Evolutionary conservation across 2,113 vertebrate genomes (phyloP).

Genomic region (Mesocricetus auratus): DNA sequence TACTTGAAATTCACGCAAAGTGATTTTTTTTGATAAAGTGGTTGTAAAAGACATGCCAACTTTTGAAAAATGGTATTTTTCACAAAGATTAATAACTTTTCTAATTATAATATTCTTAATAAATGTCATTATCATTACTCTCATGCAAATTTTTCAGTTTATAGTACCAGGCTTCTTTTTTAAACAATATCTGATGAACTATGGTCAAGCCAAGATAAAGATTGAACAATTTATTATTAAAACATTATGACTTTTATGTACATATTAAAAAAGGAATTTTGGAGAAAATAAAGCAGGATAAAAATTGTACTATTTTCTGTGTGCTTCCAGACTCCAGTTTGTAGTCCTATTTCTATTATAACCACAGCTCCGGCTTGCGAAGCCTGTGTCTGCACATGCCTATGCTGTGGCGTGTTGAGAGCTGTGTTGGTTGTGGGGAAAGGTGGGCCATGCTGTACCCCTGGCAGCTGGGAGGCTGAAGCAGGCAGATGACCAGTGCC

Average conservation of each 20-base stretch:
- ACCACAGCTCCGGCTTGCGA: constrained; percentile 34
- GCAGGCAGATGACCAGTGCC: neutral
- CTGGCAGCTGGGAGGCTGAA: neutral
- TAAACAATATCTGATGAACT: constrained; percentile 81
- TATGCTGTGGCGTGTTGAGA: constrained; percentile 52
- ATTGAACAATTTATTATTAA: constrained; percentile 82
- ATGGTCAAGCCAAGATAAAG: constrained; percentile 83
- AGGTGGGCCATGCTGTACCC: neutral
- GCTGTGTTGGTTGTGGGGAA: constrained; percentile 2
- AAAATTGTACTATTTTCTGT: constrained; percentile 62
- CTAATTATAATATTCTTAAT: constrained; percentile 80
- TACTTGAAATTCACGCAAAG: constrained; percentile 69
- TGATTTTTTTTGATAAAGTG: constrained; percentile 70
- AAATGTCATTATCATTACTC: constrained; percentile 80
- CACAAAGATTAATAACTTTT: constrained; percentile 81
- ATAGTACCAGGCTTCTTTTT: constrained; percentile 79
- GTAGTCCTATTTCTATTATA: constrained; percentile 44
- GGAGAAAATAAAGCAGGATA: constrained; percentile 75
- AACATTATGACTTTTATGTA: constrained; percentile 78
- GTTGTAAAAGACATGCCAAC: constrained; percentile 59
- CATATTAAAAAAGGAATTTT: constrained; percentile 74
- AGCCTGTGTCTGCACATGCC: neutral
- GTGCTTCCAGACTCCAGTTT: constrained; percentile 54
- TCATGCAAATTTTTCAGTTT: constrained; percentile 81
- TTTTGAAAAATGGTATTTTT: constrained; percentile 76